phyloP scores from a whole-genome alignment of 2,888 invertebrate species.

The Eupithecia centaureata region DNA sequence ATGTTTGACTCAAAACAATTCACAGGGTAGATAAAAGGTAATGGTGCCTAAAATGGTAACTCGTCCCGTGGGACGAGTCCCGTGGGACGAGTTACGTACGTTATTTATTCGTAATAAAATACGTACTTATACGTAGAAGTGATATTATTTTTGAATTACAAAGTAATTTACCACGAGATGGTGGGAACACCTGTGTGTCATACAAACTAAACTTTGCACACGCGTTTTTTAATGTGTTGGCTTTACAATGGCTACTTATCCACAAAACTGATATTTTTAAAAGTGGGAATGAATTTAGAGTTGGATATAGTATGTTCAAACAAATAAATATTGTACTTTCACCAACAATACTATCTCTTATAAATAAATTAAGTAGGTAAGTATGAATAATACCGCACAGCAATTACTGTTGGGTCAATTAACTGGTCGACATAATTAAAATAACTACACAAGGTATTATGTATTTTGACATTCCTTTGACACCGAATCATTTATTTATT shows the following conservation, averaged over 20 bases:
- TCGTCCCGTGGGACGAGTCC: no score
- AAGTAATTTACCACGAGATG: no score
- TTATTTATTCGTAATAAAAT: no score
- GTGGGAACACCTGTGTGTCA: no score
- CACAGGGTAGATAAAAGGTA: not conserved
- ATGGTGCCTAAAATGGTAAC: no score
- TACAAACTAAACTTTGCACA: not conserved
- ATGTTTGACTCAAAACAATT: not conserved
- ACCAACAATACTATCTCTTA: not conserved
- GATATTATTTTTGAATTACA: no score
- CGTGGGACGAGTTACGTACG: no score
- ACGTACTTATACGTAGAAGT: no score
- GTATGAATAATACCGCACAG: not conserved
- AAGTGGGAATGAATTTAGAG: no score
- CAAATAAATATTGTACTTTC: not conserved
- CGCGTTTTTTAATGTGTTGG: not conserved
- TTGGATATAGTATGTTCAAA: no score
- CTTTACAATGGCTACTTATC: not conserved
- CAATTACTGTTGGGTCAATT: not conserved
- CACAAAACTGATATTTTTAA: not conserved
- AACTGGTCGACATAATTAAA: not conserved
- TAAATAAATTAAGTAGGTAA: not conserved
- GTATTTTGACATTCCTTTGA: slow-evolving; percentile 18
- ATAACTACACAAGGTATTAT: not conserved
- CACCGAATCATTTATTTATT: slow-evolving; percentile 18